Base-by-base conservation (phyloP, 35 echinoderm and acorn worm species). In the Heliocidaris tuberculata region DNA sequence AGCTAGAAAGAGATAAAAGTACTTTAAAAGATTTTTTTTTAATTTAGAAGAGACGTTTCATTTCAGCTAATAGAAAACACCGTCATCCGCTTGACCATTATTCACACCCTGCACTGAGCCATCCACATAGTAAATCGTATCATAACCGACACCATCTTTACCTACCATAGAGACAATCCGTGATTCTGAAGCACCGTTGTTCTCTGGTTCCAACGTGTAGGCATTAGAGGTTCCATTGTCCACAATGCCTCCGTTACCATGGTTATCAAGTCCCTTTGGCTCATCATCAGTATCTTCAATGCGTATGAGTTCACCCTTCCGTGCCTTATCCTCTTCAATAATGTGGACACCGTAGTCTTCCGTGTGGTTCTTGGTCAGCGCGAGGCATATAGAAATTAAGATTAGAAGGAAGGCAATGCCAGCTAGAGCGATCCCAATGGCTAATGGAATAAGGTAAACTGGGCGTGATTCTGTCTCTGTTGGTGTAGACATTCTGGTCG, bases 321-420 rank as follows among this genome's bases (percentile, higher is more conserved):
- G 65, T 24, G 6, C 27, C 65, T n/a, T 78, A 19, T 78, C 65
- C 8, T 78, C 19, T 78, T 78, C 65, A 24, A n/a, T n/a, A 24
- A 78, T 78, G 27, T n/a, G 47, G 19, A 89, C 31, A 42, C 87
- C 87, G 29, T 89, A 89, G 87, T 89, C 87, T 27, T 47, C 87
- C 29, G 7, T 15, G 87, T 32, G 19, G 29, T 47, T 89, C 47
- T 89, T 89, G 0, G 47, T 30, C 17, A 32, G 19, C 32, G 24
- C 87, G 32, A 89, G 19, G 29, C 87, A 89, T 0, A 89, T 17
- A 9, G 47, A 32, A 13, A 89, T 9, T 7, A 89, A 19, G 10
- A 89, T 32, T 9, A 89, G 31, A 32, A 89, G 31, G 19, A 89
- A 89, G 13, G 87, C 31, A 47, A 89, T 16, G 24, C 87, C 87